Evolutionary conservation across 2,888 invertebrate genomes (phyloP), one percentile per base, ranked within the genome.

Genomic region (Eristalis intricaria): DNA sequence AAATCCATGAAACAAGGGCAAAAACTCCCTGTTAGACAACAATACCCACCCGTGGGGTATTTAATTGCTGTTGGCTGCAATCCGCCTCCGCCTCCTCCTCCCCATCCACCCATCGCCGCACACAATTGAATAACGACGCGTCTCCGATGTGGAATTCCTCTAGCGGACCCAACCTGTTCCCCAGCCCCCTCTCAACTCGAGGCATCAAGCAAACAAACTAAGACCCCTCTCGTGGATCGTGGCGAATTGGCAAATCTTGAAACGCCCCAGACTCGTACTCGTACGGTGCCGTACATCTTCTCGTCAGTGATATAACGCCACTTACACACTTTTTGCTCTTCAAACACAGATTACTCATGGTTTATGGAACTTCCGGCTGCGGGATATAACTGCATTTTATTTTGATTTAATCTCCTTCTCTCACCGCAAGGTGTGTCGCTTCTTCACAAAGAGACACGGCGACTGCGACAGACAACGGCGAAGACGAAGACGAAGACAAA

Each of bases 1-100:
- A 64, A 74, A 74, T 84, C 29, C 38, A 60, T 22, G 23, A 65
- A 79, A 79, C 74, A 84, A 84, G 84, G 84, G 79, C 84, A 84
- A 77, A 79, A 84, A 74, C 32, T 74, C 40, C 22, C 56, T 40
- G 22, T 63, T 63, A 79, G 74, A 84, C 84, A 84, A 84, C 69
- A 74, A 73, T 83, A 76, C 32, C 11, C 35, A 70, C 40, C 38
- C 35, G 65, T 43, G 79, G 66, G 58, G 65, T 19, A 50, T 50
- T 73, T 73, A 71, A 78, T 78, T 78, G 78, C 73, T 70, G 71
- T 65, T 73, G 65, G 15, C 50, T 50, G 50, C 50, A 8, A 5
- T 19, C 19, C 19, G 5, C 19, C 19, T n/a, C n/a, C 13, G 15
- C n/a, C 4, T n/a, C 43, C 43, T 19, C 7, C 43, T 43, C 40